A percentile compares a stretch with the other conserved stretches of the same genome.
phyloP scores from a whole-genome alignment of 2,797 vertebrate genomes.

The Odontamblyopus rebecca region DNA sequence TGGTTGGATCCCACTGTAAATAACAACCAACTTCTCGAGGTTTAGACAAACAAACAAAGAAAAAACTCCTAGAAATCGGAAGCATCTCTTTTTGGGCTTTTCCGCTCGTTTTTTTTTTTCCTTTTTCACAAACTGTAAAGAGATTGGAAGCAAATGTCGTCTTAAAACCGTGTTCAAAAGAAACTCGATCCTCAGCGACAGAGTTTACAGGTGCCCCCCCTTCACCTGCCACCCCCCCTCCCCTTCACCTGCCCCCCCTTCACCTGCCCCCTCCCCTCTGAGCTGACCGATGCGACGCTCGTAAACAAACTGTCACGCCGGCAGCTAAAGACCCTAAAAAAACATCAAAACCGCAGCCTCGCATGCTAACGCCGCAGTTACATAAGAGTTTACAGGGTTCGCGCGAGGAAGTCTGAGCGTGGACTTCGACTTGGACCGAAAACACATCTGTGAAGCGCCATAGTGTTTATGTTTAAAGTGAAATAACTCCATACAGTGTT shows the following conservation, averaged over 20 bases:
- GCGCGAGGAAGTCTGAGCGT: too few relatives aligned
- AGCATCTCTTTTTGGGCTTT: conserved; percentile 26
- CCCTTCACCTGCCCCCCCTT: too few relatives aligned
- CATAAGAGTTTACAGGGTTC: background rate
- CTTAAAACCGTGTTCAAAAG: conserved; percentile 74
- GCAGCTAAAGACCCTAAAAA: background rate
- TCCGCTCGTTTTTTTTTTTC: too few relatives aligned
- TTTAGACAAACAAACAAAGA: conserved; percentile 34
- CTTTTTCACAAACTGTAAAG: too few relatives aligned
- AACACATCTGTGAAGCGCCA: too few relatives aligned
- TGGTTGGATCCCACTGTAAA: background rate
- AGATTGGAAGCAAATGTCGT: conserved; percentile 66
- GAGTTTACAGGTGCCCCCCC: conserved; percentile 69
- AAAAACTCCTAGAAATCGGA: conserved; percentile 30
- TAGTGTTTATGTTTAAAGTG: too few relatives aligned
- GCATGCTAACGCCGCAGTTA: background rate
- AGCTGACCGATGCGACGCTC: conserved; percentile 29
- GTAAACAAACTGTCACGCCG: conserved; percentile 27
- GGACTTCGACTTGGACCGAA: too few relatives aligned
- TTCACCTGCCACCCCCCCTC: too few relatives aligned
- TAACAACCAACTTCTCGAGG: conserved; percentile 2
- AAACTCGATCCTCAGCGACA: conserved; percentile 63
- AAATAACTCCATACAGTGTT: too few relatives aligned
- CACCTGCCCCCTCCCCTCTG: background rate
- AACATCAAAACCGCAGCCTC: conserved; percentile 1